Percentiles rank a stretch among this genome's conserved stretches.
Conservation (phyloP, 1,140 invertebrate genomes). For the Drosophila repletoides region DNA sequence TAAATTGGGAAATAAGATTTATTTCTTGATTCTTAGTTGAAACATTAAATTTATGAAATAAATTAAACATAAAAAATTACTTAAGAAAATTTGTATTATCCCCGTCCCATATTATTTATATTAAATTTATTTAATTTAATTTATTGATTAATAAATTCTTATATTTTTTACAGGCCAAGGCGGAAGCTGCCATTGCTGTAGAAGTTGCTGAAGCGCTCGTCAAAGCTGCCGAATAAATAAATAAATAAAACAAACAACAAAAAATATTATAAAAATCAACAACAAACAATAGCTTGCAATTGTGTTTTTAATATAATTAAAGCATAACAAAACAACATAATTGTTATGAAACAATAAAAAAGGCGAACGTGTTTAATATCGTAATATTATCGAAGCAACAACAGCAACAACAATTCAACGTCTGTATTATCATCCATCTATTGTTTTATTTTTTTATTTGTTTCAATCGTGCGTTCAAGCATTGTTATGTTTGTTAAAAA, state of each 20-base stretch:
- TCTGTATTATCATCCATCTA: conserved; percentile 11
- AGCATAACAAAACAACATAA: conserved; percentile 52
- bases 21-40: too few relatives aligned
- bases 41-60: too few relatives aligned
- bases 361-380: conserved; percentile 59
- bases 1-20: too few relatives aligned
- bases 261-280: conserved; percentile 17
- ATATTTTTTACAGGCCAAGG: conserved; percentile 88
- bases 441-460: conserved; percentile 10
- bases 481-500: conserved; percentile 5
- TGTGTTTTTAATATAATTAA: conserved; percentile 67
- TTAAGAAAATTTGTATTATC: too few relatives aligned
- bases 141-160: not conserved
- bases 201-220: conserved; percentile 97
- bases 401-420: conserved; percentile 1
- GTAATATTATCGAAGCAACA: conserved; percentile 43
- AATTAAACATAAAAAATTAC: too few relatives aligned
- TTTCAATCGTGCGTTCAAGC: conserved; percentile 23
- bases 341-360: conserved; percentile 76
- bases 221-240: conserved; percentile 88
- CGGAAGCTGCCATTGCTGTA: conserved; percentile 96
- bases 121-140: not conserved
- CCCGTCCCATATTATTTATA: too few relatives aligned
- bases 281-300: conserved; percentile 28
- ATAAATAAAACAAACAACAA: conserved; percentile 30